Percentiles rank a stretch among this genome's conserved stretches.
These are phyloP conservation scores for Glaucopsyche alexis DNA, from an alignment of 2,888 invertebrate species.

Conservation along the genomic window DNA sequence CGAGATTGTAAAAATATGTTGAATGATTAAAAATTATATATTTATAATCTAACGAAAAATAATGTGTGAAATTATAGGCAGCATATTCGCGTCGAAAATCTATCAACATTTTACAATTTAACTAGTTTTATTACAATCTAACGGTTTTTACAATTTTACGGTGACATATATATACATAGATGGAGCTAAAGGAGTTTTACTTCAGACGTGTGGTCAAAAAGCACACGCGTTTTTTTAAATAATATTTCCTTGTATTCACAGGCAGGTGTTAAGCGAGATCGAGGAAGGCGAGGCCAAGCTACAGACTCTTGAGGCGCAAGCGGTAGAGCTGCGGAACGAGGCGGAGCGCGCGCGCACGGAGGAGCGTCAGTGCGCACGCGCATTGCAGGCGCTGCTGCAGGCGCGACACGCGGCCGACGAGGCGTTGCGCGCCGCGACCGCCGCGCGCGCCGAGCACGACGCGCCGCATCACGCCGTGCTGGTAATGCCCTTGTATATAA, in stretches of 20 bases:
- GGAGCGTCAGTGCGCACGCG: conserved; percentile 52
- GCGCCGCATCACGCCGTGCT: conserved; percentile 58
- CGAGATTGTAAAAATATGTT: too few relatives aligned
- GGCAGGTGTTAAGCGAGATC: conserved; percentile 61
- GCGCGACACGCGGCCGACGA: conserved; percentile 46
- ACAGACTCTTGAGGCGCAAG: conserved; percentile 51
- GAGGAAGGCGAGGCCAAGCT: conserved; percentile 53
- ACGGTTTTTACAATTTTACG: too few relatives aligned
- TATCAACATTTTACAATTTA: too few relatives aligned
- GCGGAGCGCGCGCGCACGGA: conserved; percentile 54
- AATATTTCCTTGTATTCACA: conserved; percentile 33
- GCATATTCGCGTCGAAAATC: too few relatives aligned
- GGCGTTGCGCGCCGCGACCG: conserved; percentile 40
- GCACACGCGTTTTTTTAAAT: too few relatives aligned
- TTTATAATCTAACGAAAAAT: too few relatives aligned
- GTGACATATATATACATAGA: too few relatives aligned
- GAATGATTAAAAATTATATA: too few relatives aligned
- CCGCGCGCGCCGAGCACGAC: conserved; percentile 52
- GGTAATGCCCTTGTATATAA: conserved; percentile 40
- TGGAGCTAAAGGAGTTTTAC: too few relatives aligned
- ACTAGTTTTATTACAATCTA: too few relatives aligned
- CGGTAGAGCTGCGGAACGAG: conserved; percentile 55
- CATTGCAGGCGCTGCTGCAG: conserved; percentile 46
- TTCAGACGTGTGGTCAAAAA: too few relatives aligned
- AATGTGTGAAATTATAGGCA: too few relatives aligned